Conservation (phyloP, 1,140 invertebrate genomes). For the Galleria mellonella region DNA sequence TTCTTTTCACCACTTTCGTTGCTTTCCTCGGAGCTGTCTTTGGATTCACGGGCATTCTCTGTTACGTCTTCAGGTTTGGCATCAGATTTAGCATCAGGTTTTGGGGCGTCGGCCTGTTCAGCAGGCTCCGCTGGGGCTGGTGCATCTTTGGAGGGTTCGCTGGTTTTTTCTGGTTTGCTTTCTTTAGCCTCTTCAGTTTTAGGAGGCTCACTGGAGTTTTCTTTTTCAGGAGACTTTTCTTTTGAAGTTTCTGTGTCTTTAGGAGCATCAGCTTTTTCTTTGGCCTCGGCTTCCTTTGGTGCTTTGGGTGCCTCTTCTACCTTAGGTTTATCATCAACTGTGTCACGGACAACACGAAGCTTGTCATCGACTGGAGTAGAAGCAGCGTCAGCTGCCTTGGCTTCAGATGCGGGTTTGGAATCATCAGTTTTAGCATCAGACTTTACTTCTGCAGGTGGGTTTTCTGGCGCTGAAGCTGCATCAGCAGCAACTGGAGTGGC, state of each 20-base stretch:
- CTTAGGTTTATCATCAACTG: conserved; percentile 37
- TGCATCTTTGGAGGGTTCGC: conserved; percentile 4
- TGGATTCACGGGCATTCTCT: conserved; percentile 14
- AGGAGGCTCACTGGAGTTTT: not conserved
- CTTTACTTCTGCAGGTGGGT: conserved; percentile 13
- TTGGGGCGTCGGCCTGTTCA: conserved; percentile 12
- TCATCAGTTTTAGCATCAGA: conserved; percentile 16
- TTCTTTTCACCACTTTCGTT: conserved; percentile 28
- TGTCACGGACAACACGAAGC: conserved; percentile 49
- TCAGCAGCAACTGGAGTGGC: conserved; percentile 6
- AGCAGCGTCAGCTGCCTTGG: conserved; percentile 7
- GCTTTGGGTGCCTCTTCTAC: conserved; percentile 5
- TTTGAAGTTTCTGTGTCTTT: conserved; percentile 16
- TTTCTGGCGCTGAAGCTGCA: conserved; percentile 3
- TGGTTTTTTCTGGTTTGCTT: conserved; percentile 7
- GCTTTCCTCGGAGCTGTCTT: conserved; percentile 42
- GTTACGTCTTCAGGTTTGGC: conserved; percentile 27
- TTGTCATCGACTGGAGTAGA: conserved; percentile 19
- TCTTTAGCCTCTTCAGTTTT: conserved; percentile 9
- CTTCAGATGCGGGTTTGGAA: conserved; percentile 13
- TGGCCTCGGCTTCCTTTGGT: conserved; percentile 14
- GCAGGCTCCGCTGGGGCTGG: conserved; percentile 2
- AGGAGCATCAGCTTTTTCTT: conserved; percentile 2
- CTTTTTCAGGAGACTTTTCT: conserved; percentile 7
- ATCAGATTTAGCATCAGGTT: conserved; percentile 23